These are phyloP conservation scores for Pogonomyrmex barbatus DNA, from an alignment of 1,140 invertebrate genomes.

Conservation along the genomic window DNA sequence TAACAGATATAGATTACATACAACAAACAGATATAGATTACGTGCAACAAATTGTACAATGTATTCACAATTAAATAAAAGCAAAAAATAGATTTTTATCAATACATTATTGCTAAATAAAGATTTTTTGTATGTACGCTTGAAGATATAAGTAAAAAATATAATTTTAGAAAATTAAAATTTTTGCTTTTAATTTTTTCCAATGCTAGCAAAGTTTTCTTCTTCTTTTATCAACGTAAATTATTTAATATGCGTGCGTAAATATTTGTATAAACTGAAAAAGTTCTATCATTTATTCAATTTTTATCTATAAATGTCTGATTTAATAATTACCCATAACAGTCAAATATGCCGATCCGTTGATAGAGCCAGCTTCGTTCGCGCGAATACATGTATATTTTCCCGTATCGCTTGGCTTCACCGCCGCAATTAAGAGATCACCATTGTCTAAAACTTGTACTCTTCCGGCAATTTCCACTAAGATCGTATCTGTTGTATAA, in stretches of 20 bases:
- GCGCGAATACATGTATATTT: slow-evolving; percentile 95
- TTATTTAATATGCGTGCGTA: too few relatives aligned
- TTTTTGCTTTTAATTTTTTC: neutral
- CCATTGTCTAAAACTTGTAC: slow-evolving; percentile 94
- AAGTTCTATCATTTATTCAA: neutral
- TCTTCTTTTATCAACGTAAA: neutral
- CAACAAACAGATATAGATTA: neutral
- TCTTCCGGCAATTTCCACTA: slow-evolving; percentile 89
- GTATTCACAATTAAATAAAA: neutral
- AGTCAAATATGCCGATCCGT: slow-evolving; percentile 92
- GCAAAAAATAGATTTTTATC: neutral
- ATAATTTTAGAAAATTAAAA: neutral
- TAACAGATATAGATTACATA: slow-evolving; percentile 68
- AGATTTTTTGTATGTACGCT: neutral
- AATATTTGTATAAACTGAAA: neutral
- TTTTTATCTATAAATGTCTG: neutral
- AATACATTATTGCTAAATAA: neutral
- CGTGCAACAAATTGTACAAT: neutral
- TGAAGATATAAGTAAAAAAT: neutral
- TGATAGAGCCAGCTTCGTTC: slow-evolving; percentile 95
- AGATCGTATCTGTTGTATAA: slow-evolving; percentile 84
- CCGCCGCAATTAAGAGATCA: slow-evolving; percentile 94
- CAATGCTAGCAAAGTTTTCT: neutral
- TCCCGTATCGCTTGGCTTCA: slow-evolving; percentile 93
- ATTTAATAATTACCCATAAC: slow-evolving; percentile 90